phyloP scores from a whole-genome alignment of 2,888 invertebrate species.

The Metopia argyrocephala region DNA sequence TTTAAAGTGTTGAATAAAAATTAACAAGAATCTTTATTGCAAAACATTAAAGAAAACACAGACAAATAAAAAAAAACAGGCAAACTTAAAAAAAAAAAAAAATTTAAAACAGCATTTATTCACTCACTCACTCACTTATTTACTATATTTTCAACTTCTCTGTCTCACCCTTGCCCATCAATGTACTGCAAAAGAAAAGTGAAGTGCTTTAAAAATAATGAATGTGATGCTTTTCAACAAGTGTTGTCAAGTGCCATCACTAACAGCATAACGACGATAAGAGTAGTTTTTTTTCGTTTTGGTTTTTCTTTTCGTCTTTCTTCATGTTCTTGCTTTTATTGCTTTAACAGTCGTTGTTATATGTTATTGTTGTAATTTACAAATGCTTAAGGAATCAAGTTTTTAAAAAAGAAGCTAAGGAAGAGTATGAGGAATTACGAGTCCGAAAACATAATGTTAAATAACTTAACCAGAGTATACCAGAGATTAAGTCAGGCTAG shows the following conservation, averaged over 20 bases:
- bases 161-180: not conserved
- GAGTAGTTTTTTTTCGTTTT: conserved; percentile 4
- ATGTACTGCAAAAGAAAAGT: conserved; percentile 41
- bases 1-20: conserved; percentile 20
- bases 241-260: conserved; percentile 62
- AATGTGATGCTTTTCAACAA: conserved; percentile 64
- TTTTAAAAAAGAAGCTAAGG: not conserved
- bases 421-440: not conserved
- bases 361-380: conserved; percentile 48
- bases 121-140: not conserved
- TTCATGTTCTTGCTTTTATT: conserved; percentile 3
- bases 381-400: conserved; percentile 26
- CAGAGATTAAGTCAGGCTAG: too few species aligned
- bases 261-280: conserved; percentile 48
- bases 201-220: conserved; percentile 63
- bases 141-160: not conserved
- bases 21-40: conserved; percentile 11
- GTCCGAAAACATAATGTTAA: not conserved
- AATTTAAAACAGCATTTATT: conserved; percentile 14
- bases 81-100: not conserved
- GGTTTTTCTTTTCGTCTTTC: not conserved
- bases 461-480: too few species aligned
- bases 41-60: not conserved
- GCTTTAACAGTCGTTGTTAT: not conserved
- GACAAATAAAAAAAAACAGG: not conserved